phyloP scores from a whole-genome alignment of 2,113 vertebrate species.

The Charadrius vociferus region DNA sequence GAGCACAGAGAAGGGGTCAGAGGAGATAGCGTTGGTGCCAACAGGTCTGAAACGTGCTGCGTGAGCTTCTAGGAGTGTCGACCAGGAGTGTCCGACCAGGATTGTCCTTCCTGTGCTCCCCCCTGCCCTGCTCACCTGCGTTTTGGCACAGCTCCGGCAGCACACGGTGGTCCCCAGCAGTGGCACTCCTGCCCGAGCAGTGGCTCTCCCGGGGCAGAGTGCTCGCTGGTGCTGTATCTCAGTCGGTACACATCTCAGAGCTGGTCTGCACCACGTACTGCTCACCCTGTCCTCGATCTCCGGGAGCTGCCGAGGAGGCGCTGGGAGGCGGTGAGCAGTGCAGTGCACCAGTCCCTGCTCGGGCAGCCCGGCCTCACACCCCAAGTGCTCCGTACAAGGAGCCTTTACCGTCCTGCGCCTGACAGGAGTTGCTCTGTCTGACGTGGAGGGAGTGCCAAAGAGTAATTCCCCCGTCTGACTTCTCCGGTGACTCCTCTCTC shows the following conservation, averaged over 20 bases:
- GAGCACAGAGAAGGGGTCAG: background rate
- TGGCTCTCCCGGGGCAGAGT: background rate
- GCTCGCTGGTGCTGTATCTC: accelerated
- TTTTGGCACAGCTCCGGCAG: accelerated
- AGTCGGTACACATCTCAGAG: background rate
- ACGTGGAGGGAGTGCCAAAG: background rate
- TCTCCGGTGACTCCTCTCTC: background rate
- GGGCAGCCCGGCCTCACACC: background rate
- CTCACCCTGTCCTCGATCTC: accelerated
- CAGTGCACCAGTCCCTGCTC: background rate
- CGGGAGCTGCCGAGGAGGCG: background rate
- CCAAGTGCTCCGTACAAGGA: accelerated
- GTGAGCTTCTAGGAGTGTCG: background rate
- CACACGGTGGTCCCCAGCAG: accelerated
- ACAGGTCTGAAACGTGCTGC: background rate
- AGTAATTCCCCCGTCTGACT: background rate
- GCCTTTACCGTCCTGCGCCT: background rate
- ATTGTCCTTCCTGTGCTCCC: background rate
- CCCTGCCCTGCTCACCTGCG: background rate
- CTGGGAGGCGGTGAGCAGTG: background rate
- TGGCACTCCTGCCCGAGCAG: background rate
- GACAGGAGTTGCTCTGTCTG: background rate
- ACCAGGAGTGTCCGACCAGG: accelerated
- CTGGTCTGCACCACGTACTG: accelerated
- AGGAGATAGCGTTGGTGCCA: background rate